phyloP scores from a whole-genome alignment of 1,140 invertebrate genomes.

The Trichonephila inaurata region DNA sequence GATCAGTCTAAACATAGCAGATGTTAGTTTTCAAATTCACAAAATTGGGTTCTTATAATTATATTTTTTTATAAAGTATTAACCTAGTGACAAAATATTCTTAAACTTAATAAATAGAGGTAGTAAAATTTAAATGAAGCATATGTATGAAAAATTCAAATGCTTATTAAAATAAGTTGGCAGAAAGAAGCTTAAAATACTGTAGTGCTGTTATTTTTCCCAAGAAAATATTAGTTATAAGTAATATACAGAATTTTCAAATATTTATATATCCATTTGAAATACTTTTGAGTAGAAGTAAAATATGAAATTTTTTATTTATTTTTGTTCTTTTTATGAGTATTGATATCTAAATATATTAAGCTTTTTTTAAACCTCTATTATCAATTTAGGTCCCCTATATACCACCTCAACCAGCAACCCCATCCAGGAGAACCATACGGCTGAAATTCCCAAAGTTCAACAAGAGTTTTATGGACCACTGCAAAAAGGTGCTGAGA shows the following conservation, averaged over 20 bases:
- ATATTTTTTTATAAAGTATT: no score
- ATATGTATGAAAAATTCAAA: no score
- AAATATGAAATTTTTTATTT: not conserved
- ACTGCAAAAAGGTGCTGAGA: constrained; percentile 65
- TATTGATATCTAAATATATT: not conserved
- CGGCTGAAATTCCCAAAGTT: constrained; percentile 68
- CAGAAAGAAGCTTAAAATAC: no score
- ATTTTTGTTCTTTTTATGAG: not conserved
- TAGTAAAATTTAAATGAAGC: no score
- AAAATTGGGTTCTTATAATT: no score
- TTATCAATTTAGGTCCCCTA: constrained; percentile 65
- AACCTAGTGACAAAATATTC: no score
- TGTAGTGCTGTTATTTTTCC: no score
- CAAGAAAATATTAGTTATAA: no score
- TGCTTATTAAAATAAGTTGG: no score
- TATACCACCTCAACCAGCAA: constrained; percentile 75
- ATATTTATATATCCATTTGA: not conserved
- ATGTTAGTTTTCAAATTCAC: no score
- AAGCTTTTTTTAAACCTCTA: not conserved
- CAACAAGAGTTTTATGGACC: constrained; percentile 66
- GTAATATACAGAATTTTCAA: not conserved
- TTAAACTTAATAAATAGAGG: no score
- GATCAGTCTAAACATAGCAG: no score
- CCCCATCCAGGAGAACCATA: constrained; percentile 74
- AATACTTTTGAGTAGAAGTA: not conserved